These are phyloP conservation scores for Alcis repandata DNA, from an alignment of 2,888 invertebrate genomes.

Conservation along the genomic window DNA sequence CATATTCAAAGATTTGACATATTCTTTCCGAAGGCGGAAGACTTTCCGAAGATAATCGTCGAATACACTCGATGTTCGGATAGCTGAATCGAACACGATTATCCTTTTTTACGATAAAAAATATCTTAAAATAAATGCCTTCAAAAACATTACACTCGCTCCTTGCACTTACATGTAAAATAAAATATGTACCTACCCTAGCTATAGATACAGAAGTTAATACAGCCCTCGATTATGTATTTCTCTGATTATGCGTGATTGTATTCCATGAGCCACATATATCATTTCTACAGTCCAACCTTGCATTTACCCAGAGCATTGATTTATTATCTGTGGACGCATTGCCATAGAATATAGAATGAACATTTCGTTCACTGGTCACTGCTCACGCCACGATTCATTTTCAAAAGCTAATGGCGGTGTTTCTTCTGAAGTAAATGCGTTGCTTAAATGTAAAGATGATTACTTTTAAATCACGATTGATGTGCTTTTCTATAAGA, in stretches of 20 bases:
- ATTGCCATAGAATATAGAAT: slow-evolving; percentile 14
- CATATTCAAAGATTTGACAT: too few relatives aligned
- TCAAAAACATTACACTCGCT: too few relatives aligned
- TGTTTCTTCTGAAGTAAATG: background rate
- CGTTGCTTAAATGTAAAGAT: background rate
- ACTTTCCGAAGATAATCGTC: too few relatives aligned
- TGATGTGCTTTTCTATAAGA: background rate
- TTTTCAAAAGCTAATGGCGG: slow-evolving; percentile 29
- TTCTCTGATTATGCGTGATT: slow-evolving; percentile 54
- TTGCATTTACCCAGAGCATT: slow-evolving; percentile 53
- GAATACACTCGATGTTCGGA: too few relatives aligned
- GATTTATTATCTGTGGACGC: slow-evolving; percentile 54
- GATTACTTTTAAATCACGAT: background rate
- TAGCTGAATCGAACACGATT: too few relatives aligned
- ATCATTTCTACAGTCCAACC: slow-evolving; percentile 48
- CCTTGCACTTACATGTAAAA: too few relatives aligned
- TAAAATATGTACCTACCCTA: too few relatives aligned
- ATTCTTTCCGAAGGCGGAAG: too few relatives aligned
- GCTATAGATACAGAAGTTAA: background rate
- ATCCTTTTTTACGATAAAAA: too few relatives aligned
- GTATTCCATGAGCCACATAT: slow-evolving; percentile 54
- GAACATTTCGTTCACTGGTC: background rate
- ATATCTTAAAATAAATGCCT: too few relatives aligned
- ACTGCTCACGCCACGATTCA: background rate
- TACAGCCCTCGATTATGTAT: background rate